Base-by-base conservation (phyloP, 2,888 invertebrate species). In the Ochropacha duplaris region DNA sequence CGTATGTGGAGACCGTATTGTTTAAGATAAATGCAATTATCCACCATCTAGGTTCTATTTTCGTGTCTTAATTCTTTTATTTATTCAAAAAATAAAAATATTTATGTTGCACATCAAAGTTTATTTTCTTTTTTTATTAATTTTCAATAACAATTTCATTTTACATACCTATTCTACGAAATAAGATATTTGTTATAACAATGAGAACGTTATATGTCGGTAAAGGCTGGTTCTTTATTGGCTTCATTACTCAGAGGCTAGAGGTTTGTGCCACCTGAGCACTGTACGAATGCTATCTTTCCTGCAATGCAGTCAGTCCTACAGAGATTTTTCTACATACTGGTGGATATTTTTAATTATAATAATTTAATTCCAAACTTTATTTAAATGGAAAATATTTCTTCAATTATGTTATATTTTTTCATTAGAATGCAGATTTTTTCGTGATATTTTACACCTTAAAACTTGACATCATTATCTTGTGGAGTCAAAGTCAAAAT, bases 221-320 rank as follows among this genome's bases (percentile, higher is more conserved):
- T 31, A 16, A 12, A 51, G 63, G 61, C 64, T 64, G 61, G 68
- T 69, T 77, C 74, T 79, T 83, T 83, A 83, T 84, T 68, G 75
- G 58, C 62, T 67, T 69, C 77, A 83, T 85, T 83, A 81, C 71
- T 82, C 79, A 81, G 68, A 60, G 63, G 62, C 61, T 65, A 44
- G 65, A 64, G 69, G 69, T 62, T 70, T 69, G 64, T 60, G 68
- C 76, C 85, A 85, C 79, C 83, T 84, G 81, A 76, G 77, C 72
- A 62, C 64, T 64, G 51, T 64, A 16, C 6, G 16, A 39, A 16
- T 72, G 71, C 74, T 78, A 79, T 83, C 76, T 78, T 78, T 80
- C 68, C 81, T 80, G 80, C 83, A 82, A 69, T 84, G 83, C 84
- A 81, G 79, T 70, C 84, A 81, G 79, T 70, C 54, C 58, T 54